These are phyloP conservation scores for Anguilla anguilla DNA, from an alignment of 2,797 vertebrate species.

Conservation along the genomic window DNA sequence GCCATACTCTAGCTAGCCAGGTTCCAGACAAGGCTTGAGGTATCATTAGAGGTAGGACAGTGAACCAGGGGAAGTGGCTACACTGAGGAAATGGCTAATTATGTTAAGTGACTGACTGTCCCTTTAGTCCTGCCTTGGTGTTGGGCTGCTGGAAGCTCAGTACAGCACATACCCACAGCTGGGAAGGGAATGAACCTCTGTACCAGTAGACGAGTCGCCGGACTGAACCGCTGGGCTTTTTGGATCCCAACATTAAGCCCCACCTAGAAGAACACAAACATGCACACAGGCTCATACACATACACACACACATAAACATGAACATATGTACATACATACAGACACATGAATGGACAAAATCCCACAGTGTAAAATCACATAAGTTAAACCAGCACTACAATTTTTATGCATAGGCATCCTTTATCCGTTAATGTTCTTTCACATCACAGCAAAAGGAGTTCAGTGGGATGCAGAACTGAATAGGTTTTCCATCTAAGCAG, in stretches of 20 bases:
- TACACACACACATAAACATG: not conserved
- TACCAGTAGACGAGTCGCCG: conserved; percentile 88
- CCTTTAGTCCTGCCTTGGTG: not conserved
- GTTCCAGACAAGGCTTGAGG: too few species aligned
- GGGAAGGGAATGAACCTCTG: conserved; percentile 96
- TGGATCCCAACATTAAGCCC: conserved; percentile 92
- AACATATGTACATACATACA: not conserved
- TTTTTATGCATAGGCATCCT: not conserved
- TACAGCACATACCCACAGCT: conserved; percentile 84
- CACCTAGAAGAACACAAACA: conserved; percentile 70
- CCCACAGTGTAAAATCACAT: not conserved
- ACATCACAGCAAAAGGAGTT: not conserved
- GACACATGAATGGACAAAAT: not conserved
- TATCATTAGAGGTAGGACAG: too few species aligned
- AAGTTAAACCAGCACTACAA: not conserved
- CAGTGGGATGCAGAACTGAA: not conserved
- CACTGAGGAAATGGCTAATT: too few species aligned
- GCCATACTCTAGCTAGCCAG: too few species aligned
- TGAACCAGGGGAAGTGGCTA: too few species aligned
- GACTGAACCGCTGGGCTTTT: conserved; percentile 89
- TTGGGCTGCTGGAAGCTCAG: not conserved
- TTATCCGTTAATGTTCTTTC: not conserved
- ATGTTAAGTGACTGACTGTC: not conserved
- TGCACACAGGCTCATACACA: not conserved
- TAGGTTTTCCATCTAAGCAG: not conserved